phyloP scores from a whole-genome alignment of 1,140 invertebrate species.

The Lepidurus arcticus region DNA sequence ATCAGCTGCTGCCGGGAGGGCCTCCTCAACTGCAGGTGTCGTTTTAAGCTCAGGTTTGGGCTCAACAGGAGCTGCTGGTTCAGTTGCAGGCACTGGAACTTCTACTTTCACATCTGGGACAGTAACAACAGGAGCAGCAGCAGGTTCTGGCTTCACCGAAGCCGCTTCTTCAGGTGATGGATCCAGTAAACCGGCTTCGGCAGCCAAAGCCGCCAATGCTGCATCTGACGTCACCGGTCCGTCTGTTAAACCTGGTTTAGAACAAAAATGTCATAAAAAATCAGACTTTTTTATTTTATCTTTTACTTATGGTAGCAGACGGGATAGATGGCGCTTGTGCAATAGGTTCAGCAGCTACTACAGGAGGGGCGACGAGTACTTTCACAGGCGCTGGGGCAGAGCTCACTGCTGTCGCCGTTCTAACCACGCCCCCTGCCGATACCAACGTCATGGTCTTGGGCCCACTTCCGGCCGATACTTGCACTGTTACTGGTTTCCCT shows the following conservation, averaged over 20 bases:
- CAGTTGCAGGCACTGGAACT: slow-evolving; percentile 1
- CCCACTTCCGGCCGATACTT: slow-evolving; percentile 52
- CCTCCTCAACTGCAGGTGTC: not conserved
- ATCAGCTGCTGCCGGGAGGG: slow-evolving; percentile 30
- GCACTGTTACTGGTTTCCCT: slow-evolving; percentile 64
- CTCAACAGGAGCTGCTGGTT: slow-evolving; percentile 17
- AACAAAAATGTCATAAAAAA: not conserved
- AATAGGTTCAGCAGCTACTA: not conserved
- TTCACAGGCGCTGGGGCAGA: not conserved
- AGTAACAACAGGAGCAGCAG: slow-evolving; percentile 28
- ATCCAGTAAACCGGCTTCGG: slow-evolving; percentile 59
- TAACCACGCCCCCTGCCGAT: slow-evolving; percentile 35
- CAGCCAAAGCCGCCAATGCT: slow-evolving; percentile 57
- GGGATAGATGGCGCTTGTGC: not conserved
- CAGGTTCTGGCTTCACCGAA: slow-evolving; percentile 10
- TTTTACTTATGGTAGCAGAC: not conserved
- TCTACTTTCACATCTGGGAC: not conserved
- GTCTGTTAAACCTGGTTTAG: slow-evolving; percentile 42
- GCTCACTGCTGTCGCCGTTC: not conserved
- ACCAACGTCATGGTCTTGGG: slow-evolving; percentile 52
- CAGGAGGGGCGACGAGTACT: not conserved
- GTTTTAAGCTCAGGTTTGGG: slow-evolving; percentile 27
- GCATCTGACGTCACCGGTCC: slow-evolving; percentile 59
- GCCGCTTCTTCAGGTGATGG: slow-evolving; percentile 42
- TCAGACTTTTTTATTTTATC: not conserved